Evolutionary conservation across 35 echinoderm and acorn worm genomes (phyloP).

Genomic region (Holothuria glaberrima): DNA sequence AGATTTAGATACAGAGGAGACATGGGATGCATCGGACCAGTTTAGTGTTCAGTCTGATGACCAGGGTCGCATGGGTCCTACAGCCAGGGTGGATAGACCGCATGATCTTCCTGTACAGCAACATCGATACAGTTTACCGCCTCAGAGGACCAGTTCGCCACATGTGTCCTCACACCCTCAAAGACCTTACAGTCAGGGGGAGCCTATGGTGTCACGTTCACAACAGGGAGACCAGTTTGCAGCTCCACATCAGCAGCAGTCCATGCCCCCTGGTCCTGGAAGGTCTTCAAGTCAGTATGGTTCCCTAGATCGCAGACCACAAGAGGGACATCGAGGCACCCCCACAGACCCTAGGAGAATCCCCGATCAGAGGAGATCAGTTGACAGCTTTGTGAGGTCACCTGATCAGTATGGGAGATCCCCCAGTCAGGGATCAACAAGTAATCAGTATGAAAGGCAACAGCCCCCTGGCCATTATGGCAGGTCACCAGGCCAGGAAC

Average conservation of each 20-base stretch:
- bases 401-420: slow-evolving; percentile 35
- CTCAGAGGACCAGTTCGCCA: not conserved
- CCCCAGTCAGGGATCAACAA: not conserved
- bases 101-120: slow-evolving; percentile 38
- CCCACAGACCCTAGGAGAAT: slow-evolving; percentile 28
- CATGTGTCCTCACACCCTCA: not conserved
- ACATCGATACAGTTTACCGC: slow-evolving; percentile 1
- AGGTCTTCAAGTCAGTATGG: slow-evolving; percentile 7
- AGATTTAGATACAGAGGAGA: slow-evolving; percentile 47
- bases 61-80: not conserved
- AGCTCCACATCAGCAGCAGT: not conserved
- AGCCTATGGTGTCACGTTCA: slow-evolving; percentile 1
- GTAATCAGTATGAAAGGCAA: slow-evolving; percentile 45
- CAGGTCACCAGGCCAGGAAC: not conserved
- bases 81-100: slow-evolving; percentile 10
- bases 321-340: slow-evolving; percentile 9
- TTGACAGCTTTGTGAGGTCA: not conserved
- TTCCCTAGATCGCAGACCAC: not conserved
- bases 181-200: slow-evolving; percentile 15
- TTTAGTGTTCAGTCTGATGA: not conserved
- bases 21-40: slow-evolving; percentile 40
- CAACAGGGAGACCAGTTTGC: slow-evolving; percentile 40
- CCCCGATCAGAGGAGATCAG: not conserved
- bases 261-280: not conserved
- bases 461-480: not conserved